Evolutionary conservation across 2,113 vertebrate genomes (phyloP).

Genomic region (Prietella phreatophila): DNA sequence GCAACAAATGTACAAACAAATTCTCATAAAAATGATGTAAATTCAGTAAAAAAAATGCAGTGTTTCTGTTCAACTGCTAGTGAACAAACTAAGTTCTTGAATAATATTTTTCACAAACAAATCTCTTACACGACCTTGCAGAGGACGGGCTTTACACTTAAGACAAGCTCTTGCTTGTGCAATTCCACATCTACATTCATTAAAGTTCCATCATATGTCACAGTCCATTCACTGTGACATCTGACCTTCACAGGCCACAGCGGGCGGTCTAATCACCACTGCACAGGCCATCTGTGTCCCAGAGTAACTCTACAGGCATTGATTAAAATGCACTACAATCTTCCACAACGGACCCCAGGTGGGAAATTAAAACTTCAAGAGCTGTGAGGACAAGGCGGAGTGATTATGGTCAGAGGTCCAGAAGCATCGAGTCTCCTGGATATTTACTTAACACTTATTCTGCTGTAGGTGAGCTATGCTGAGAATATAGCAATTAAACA

Average conservation of each 20-base stretch:
- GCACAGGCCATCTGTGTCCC: constrained; percentile 52
- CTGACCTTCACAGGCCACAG: constrained; percentile 46
- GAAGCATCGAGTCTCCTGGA: neutral
- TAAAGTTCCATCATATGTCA: neutral
- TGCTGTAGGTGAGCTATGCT: neutral
- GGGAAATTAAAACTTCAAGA: constrained; percentile 55
- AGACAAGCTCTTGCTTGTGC: neutral
- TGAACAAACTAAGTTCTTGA: neutral
- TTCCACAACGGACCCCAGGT: constrained; percentile 32
- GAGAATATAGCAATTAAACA: neutral
- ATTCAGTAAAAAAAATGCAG: neutral
- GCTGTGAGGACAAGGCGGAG: constrained; percentile 23
- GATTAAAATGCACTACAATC: constrained; percentile 53
- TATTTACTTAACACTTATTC: neutral
- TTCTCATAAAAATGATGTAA: neutral
- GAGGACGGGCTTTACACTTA: neutral
- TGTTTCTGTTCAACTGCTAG: neutral
- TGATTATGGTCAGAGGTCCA: neutral
- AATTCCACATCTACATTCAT: neutral
- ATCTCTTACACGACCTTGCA: neutral
- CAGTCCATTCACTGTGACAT: constrained; percentile 11
- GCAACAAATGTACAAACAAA: neutral
- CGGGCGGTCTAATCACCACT: constrained; percentile 38
- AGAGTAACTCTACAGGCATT: constrained; percentile 52
- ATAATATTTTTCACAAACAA: neutral